Percentiles rank a stretch among this genome's conserved stretches.
Evolutionary conservation across 2,797 vertebrate genomes (phyloP).

Genomic region (Taeniopygia guttata): DNA sequence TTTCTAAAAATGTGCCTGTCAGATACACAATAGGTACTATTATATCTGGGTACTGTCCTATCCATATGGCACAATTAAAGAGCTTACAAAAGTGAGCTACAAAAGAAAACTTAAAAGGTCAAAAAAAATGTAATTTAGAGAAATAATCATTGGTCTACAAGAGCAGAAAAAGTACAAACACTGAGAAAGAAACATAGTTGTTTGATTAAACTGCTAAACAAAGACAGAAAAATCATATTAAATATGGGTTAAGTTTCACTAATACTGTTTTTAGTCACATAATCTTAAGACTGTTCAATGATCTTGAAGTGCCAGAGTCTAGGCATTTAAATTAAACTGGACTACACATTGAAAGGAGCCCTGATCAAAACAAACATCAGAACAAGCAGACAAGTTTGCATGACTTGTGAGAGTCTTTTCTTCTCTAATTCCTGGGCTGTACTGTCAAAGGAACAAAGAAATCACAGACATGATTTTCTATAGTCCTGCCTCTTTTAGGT

Average conservation of each 20-base stretch:
- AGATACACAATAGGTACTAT: neutral
- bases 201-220: neutral
- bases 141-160: neutral
- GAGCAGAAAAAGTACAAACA: neutral
- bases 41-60: neutral
- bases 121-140: neutral
- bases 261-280: neutral
- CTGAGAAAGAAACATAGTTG: neutral
- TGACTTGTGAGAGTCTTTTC: neutral
- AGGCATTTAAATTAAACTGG: neutral
- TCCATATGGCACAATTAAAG: neutral
- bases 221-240: neutral
- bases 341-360: neutral
- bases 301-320: neutral
- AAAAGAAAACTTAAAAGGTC: neutral
- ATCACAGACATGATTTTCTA: neutral
- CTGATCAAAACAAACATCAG: neutral
- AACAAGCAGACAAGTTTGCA: neutral
- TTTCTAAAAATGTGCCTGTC: neutral
- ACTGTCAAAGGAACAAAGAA: neutral
- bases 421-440: neutral
- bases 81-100: neutral
- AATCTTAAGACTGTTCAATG: neutral
- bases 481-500: neutral
- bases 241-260: neutral